These are phyloP conservation scores for Escarpia spicata DNA, from an alignment of 2,888 invertebrate genomes.

Conservation along the genomic window DNA sequence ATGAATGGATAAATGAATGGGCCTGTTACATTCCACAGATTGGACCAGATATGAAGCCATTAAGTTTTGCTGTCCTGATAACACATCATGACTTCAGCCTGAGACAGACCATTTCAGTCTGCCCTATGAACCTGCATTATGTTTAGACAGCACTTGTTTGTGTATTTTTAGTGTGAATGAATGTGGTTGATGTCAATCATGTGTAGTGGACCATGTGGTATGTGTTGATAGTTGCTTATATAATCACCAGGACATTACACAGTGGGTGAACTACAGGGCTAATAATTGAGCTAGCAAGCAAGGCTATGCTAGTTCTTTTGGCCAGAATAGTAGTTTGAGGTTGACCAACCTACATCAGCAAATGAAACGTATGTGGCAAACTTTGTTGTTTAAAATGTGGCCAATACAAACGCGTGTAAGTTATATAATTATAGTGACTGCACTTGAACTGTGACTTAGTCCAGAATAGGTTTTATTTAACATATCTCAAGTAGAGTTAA, in stretches of 20 bases:
- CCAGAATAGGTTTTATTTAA: not conserved
- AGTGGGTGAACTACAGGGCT: not conserved
- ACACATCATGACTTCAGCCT: not conserved
- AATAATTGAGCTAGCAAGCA: not conserved
- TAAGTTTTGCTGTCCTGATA: not conserved
- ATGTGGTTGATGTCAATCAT: not conserved
- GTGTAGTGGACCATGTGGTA: not conserved
- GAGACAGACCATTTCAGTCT: not conserved
- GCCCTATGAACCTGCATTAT: not conserved
- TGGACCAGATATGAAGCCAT: not conserved
- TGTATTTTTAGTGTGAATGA: conserved; percentile 16
- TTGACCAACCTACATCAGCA: not conserved
- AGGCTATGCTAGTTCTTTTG: not conserved
- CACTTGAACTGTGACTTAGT: not conserved
- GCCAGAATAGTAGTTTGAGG: not conserved
- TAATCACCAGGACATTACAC: not conserved
- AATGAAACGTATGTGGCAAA: not conserved
- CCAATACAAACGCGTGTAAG: not conserved
- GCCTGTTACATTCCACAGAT: not conserved
- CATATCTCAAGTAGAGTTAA: not conserved
- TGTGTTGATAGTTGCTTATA: not conserved
- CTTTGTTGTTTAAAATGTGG: not conserved
- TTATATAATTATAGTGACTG: not conserved
- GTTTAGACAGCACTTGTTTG: conserved; percentile 8
- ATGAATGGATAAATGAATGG: not conserved